These are phyloP conservation scores for Anguilla obscura DNA, from an alignment of 2,797 vertebrate species.

Conservation along the genomic window DNA sequence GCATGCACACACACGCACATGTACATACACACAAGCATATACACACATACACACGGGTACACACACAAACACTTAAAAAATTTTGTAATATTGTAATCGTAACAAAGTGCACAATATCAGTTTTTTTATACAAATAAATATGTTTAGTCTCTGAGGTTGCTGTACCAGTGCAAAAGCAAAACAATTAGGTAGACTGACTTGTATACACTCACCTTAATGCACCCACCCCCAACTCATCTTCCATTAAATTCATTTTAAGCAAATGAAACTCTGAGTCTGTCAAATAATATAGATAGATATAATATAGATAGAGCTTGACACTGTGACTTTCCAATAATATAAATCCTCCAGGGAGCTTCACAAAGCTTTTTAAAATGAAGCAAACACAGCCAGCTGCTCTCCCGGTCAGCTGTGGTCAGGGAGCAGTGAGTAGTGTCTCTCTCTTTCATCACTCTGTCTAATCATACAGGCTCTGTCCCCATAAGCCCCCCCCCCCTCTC, in stretches of 20 bases:
- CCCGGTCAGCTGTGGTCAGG: too few relatives aligned
- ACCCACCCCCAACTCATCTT: too few relatives aligned
- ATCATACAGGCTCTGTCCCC: too few relatives aligned
- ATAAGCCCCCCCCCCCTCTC: too few relatives aligned
- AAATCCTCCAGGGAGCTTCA: too few relatives aligned
- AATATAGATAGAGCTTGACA: not conserved
- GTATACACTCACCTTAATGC: not conserved
- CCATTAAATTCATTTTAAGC: not conserved
- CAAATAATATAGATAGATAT: too few relatives aligned
- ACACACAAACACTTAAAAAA: not conserved
- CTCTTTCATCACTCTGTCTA: too few relatives aligned
- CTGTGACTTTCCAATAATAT: not conserved
- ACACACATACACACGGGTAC: conserved; percentile 13
- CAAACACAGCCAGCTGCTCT: too few relatives aligned
- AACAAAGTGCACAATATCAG: not conserved
- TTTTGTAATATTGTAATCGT: not conserved
- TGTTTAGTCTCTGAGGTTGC: not conserved
- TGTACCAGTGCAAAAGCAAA: not conserved
- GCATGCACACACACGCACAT: conserved; percentile 27
- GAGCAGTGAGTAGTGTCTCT: too few relatives aligned
- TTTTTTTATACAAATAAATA: too few relatives aligned
- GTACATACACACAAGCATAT: conserved; percentile 19
- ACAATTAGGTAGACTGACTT: not conserved
- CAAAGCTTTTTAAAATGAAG: too few relatives aligned
- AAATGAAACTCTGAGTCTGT: not conserved